Percentiles rank a stretch among this genome's conserved stretches.
Evolutionary conservation across 2,888 invertebrate genomes (phyloP).

Genomic region (Zaprionus bogoriensis): DNA sequence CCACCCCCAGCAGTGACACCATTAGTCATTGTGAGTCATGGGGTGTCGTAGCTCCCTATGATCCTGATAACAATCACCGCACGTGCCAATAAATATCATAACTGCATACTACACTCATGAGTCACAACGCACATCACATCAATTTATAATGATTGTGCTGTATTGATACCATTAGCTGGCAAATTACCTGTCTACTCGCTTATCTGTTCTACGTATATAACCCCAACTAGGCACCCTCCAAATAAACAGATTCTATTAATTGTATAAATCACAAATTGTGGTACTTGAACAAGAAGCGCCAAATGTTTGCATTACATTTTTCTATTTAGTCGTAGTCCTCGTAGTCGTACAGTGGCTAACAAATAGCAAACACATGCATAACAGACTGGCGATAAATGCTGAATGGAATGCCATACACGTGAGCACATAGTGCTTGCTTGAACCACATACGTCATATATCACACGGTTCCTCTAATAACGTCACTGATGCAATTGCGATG

Average conservation of each 20-base stretch:
- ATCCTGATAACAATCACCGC: neutral
- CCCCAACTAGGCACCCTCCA: neutral
- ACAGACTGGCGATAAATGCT: neutral
- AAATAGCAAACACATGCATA: neutral
- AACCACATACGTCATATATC: neutral
- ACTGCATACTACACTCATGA: conserved; percentile 16
- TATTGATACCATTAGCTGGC: neutral
- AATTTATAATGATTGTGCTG: neutral
- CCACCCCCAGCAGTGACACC: neutral
- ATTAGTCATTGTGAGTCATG: conserved; percentile 11
- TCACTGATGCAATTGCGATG: too few relatives aligned
- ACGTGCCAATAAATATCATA: neutral
- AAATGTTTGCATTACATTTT: neutral
- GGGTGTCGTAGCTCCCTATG: conserved; percentile 1
- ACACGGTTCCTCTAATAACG: too few relatives aligned
- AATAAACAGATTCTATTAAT: neutral
- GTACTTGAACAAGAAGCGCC: neutral
- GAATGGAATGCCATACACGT: neutral
- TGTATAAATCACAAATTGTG: neutral
- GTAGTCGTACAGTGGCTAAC: neutral
- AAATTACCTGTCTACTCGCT: conserved; percentile 15
- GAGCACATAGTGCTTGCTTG: neutral
- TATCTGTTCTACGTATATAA: neutral
- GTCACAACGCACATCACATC: neutral
- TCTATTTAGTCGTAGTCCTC: too few relatives aligned